These are phyloP conservation scores for Carabus problematicus DNA, from an alignment of 2,888 invertebrate species.

Conservation along the genomic window DNA sequence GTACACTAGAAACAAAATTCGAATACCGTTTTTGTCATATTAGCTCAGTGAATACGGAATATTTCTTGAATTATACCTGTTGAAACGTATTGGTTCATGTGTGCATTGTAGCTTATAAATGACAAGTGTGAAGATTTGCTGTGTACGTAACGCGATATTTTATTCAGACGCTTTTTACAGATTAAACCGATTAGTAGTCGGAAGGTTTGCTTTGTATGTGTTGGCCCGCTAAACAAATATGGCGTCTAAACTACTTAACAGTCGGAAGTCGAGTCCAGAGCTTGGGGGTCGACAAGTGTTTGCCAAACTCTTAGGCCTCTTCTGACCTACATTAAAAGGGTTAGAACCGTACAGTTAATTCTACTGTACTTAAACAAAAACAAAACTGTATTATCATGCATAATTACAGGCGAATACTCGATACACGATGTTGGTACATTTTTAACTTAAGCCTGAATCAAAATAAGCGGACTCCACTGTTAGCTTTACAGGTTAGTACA, in stretches of 20 bases:
- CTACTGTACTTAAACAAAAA: constrained; percentile 19
- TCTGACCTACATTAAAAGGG: constrained; percentile 41
- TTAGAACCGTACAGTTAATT: constrained; percentile 29
- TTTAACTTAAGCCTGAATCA: too few relatives aligned
- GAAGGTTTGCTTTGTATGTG: constrained; percentile 34
- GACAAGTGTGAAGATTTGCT: too few relatives aligned
- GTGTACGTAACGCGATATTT: background rate
- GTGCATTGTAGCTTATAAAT: too few relatives aligned
- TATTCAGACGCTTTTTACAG: constrained; percentile 38
- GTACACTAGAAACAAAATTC: too few relatives aligned
- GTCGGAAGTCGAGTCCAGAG: too few relatives aligned
- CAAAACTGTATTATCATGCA: constrained; percentile 13
- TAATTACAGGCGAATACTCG: background rate
- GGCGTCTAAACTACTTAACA: constrained; percentile 11
- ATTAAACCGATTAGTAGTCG: constrained; percentile 32
- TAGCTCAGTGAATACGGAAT: too few relatives aligned
- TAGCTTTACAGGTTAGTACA: too few relatives aligned
- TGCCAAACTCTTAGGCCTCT: constrained; percentile 40
- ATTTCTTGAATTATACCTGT: too few relatives aligned
- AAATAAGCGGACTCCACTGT: too few relatives aligned
- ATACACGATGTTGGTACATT: too few relatives aligned
- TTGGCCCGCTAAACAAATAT: constrained; percentile 19
- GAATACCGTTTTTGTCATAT: too few relatives aligned
- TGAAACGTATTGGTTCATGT: too few relatives aligned
- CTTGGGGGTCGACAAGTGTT: constrained; percentile 24